Percentiles rank a stretch among this genome's conserved stretches.
phyloP scores from a whole-genome alignment of 2,113 vertebrate genomes.

The Dendropsophus ebraccatus region DNA sequence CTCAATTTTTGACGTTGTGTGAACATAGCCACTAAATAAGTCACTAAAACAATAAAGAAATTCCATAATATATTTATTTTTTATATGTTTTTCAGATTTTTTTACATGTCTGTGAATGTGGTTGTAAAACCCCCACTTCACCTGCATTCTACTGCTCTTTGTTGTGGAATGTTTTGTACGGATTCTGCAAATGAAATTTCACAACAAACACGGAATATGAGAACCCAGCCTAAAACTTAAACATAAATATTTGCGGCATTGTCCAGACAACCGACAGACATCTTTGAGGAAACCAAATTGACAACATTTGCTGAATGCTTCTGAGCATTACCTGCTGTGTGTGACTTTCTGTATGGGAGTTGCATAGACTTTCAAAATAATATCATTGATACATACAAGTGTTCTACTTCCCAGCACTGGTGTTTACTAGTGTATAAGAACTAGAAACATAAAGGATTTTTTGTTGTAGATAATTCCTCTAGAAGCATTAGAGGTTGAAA shows the following conservation, averaged over 20 bases:
- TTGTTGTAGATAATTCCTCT: background rate
- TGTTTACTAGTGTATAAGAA: background rate
- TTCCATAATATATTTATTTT: no score
- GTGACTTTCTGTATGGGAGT: background rate
- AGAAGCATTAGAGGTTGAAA: constrained; percentile 17
- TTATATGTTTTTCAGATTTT: no score
- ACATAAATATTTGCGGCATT: background rate
- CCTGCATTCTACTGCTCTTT: no score
- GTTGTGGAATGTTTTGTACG: no score
- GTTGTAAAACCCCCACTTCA: no score
- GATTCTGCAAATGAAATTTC: no score
- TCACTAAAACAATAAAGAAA: no score
- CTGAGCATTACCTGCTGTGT: background rate
- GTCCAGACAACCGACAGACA: background rate
- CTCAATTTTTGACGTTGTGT: no score
- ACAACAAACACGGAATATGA: background rate
- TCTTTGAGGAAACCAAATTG: background rate
- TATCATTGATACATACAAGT: background rate
- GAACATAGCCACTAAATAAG: no score
- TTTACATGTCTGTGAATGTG: no score
- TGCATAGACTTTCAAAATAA: background rate
- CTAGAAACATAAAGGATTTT: background rate
- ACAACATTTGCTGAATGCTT: background rate
- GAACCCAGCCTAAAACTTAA: background rate
- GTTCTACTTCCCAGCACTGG: background rate